These are phyloP conservation scores for Trachelus tabidus DNA, from an alignment of 2,888 invertebrate species.

Conservation along the genomic window DNA sequence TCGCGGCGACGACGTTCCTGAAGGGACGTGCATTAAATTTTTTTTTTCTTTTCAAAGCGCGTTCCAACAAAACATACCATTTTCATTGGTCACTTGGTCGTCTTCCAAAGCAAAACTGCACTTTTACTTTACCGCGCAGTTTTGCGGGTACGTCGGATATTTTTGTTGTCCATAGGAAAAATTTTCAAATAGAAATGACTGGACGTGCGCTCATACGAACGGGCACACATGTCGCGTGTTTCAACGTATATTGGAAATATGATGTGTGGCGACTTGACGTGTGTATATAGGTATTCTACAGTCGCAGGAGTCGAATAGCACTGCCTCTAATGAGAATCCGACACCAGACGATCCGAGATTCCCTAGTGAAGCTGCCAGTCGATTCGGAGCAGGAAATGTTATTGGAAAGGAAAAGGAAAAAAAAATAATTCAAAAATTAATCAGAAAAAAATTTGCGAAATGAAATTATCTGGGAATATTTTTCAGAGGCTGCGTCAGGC, in stretches of 20 bases:
- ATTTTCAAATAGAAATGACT: not conserved
- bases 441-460: not conserved
- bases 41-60: not conserved
- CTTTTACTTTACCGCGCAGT: not conserved
- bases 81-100: not conserved
- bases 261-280: not conserved
- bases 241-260: not conserved
- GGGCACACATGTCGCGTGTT: not conserved
- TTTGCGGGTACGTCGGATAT: not conserved
- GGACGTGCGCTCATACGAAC: not conserved
- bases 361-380: not conserved
- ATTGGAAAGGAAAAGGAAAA: not conserved
- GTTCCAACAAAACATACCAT: not conserved
- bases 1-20: not conserved
- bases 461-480: not conserved
- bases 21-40: not conserved
- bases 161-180: not conserved
- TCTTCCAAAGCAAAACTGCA: not conserved
- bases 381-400: not conserved
- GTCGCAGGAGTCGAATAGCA: slow-evolving; percentile 17
- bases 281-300: slow-evolving; percentile 8
- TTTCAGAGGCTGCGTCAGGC: not conserved
- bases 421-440: not conserved
- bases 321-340: slow-evolving; percentile 23
- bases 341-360: slow-evolving; percentile 17